These are phyloP conservation scores for Allygus modestus DNA, from an alignment of 2,888 invertebrate species.

Conservation along the genomic window DNA sequence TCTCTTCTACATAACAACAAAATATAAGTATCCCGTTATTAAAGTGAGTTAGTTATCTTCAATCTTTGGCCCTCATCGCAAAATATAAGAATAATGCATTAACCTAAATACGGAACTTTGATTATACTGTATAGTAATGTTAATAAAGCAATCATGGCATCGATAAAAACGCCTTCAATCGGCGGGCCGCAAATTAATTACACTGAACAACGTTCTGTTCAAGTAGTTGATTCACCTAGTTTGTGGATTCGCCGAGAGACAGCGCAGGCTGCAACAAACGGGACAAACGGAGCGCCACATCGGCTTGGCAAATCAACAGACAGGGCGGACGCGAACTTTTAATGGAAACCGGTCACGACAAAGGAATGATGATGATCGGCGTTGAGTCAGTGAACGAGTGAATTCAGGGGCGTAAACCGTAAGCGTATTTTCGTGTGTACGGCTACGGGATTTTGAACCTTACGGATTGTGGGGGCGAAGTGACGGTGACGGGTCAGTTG, in stretches of 20 bases:
- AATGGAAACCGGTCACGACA: conserved; percentile 46
- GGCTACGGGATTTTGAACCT: conserved; percentile 30
- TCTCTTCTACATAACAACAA: no score
- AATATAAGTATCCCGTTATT: no score
- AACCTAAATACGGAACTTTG: no score
- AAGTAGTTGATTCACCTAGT: neutral
- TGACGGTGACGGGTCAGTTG: neutral
- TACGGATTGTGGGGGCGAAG: conserved; percentile 4
- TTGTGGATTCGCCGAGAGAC: neutral
- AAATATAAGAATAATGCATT: no score
- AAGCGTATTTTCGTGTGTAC: neutral
- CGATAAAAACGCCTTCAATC: no score
- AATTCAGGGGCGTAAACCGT: conserved; percentile 16
- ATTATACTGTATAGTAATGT: no score
- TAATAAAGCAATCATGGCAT: no score
- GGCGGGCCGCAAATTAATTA: no score
- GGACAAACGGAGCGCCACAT: neutral
- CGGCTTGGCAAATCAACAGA: conserved; percentile 32
- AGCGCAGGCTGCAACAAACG: conserved; percentile 6
- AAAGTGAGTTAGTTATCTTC: no score
- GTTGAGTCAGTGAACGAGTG: conserved; percentile 30
- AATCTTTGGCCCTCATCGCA: no score
- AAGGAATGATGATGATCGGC: conserved; percentile 26
- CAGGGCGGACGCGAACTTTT: conserved; percentile 11
- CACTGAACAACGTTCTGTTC: no score